Base-by-base conservation (phyloP, 1,140 invertebrate species). In the Condylostylus longicornis region DNA sequence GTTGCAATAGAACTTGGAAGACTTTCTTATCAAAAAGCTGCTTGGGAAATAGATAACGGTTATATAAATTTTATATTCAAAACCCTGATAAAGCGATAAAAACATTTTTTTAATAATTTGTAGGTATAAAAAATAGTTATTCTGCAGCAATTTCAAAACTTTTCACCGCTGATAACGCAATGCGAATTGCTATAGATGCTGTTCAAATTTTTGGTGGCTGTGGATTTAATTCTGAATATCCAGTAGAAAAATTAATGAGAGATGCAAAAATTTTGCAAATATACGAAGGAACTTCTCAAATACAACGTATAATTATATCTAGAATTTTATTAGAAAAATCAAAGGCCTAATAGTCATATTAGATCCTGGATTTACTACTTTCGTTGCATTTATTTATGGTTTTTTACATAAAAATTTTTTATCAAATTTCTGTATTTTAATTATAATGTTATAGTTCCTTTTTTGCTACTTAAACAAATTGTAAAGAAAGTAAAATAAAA, bases 201-300 rank as follows among this genome's bases (percentile, higher is more conserved):
- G 93, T 98, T 1, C 80, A 93, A 71, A 74, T 97, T 32, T 97
- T 96, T 64, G 94, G 94, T 35, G 94, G 94, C 25, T 89, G 88
- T 62, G 93, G 94, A n/a, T 98, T 94, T 65, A 98, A 98, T 62
- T 77, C 71, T 31, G 94, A 98, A 41, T 98, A 98, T 66, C 94
- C 95, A 2, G 94, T 95, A 0, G 95, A 98, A 59, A 98, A 98
- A 61, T 67, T 98, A n/a, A 97, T 98, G 90, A 71, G 94, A 42
- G 95, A 98, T 69, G 93, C 94, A 7, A 98, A 98, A 66, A 98
- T 98, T 51, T 97, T 82, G 63, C 90, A 96, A 65, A 98, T 98
- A 43, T 98, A 98, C 53, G 94, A 98, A 67, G 94, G 94, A 30
- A 98, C 93, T 7, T 74, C 88, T 1, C 91, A 98, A 65, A 96